Conservation (phyloP, 2,797 vertebrate species). For the Tachyglossus aculeatus region DNA sequence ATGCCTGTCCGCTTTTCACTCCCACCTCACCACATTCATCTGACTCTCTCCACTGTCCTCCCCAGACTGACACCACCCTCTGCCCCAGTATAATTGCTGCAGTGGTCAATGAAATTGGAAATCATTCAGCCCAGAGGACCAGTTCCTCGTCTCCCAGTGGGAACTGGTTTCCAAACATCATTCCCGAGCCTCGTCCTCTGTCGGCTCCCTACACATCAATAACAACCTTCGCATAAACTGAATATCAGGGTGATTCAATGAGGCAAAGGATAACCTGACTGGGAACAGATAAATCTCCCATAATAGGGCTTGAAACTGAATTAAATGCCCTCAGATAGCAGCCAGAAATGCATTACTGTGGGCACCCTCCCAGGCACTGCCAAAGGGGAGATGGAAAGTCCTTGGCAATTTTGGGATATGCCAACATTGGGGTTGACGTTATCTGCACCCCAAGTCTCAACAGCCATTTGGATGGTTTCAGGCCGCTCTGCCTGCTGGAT, state of each 20-base stretch:
- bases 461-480: not conserved
- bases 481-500: too few relatives aligned
- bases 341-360: slow-evolving; percentile 3
- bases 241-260: slow-evolving; percentile 42
- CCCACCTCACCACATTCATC: too few relatives aligned
- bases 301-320: slow-evolving; percentile 49
- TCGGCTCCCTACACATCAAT: slow-evolving; percentile 29
- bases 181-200: slow-evolving; percentile 26
- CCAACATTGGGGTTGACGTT: not conserved
- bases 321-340: slow-evolving; percentile 1
- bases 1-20: too few relatives aligned
- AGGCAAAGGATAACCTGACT: slow-evolving; percentile 20
- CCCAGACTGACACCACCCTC: too few relatives aligned
- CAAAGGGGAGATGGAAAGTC: not conserved
- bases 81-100: too few relatives aligned
- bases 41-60: too few relatives aligned
- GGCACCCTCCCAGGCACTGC: not conserved
- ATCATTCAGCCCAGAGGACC: too few relatives aligned
- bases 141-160: too few relatives aligned
- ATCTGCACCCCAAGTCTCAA: not conserved
- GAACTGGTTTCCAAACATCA: slow-evolving; percentile 31
- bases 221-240: slow-evolving; percentile 40
- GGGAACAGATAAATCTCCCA: slow-evolving; percentile 24
- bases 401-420: not conserved
- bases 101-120: too few relatives aligned